Evolutionary conservation across 2,888 invertebrate genomes (phyloP).

Genomic region (Ametastegia equiseti): DNA sequence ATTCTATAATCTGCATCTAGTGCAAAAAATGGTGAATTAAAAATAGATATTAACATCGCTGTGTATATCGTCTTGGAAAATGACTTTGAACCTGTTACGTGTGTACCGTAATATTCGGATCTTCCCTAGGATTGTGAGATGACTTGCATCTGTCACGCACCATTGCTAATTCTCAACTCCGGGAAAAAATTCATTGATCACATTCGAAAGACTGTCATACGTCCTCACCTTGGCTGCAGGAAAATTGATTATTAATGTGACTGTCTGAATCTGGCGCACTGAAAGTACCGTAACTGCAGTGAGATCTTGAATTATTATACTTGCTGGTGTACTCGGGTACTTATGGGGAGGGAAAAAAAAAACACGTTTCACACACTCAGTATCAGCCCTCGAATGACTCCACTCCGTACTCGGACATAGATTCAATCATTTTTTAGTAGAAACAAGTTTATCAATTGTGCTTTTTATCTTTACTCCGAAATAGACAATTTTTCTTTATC

Average conservation of each 20-base stretch:
- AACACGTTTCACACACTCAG: not conserved
- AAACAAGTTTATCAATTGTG: too few relatives aligned
- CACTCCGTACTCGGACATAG: too few relatives aligned
- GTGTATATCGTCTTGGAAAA: not conserved
- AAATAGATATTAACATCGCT: not conserved
- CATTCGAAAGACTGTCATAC: not conserved
- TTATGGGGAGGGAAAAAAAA: not conserved
- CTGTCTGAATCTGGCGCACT: not conserved
- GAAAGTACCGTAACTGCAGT: not conserved
- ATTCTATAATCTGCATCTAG: too few relatives aligned
- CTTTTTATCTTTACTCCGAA: too few relatives aligned
- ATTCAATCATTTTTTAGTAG: too few relatives aligned
- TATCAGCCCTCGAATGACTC: too few relatives aligned
- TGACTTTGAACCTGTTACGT: constrained; percentile 15
- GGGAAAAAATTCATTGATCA: not conserved
- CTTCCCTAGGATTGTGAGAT: not conserved
- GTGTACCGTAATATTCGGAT: constrained; percentile 19
- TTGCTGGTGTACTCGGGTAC: too few relatives aligned
- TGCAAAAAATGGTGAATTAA: not conserved
- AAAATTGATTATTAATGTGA: too few relatives aligned
- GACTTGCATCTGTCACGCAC: constrained; percentile 7
- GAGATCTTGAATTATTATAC: not conserved
- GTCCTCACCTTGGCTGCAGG: too few relatives aligned
- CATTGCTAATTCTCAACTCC: constrained; percentile 7
- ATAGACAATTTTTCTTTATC: too few relatives aligned